These are phyloP conservation scores for Brevimyrus niger DNA, from an alignment of 2,113 vertebrate species.

Conservation along the genomic window DNA sequence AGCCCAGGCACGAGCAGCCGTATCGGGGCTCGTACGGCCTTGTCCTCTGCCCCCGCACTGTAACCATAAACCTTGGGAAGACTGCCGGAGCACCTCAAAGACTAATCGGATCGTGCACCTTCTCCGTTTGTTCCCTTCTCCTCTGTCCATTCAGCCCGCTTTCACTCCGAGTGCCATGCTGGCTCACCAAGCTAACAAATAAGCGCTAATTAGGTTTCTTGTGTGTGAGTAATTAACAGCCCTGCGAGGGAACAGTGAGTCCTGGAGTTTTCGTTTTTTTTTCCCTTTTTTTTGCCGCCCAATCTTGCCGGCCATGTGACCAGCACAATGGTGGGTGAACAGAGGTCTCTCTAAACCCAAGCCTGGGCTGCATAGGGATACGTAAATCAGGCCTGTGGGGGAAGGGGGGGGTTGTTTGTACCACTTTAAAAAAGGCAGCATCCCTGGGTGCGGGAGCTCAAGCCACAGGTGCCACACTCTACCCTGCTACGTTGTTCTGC, in stretches of 20 bases:
- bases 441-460: neutral
- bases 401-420: neutral
- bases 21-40: neutral
- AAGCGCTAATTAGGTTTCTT: conserved; percentile 11
- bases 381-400: neutral
- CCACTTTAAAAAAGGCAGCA: neutral
- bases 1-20: neutral
- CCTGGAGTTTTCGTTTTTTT: neutral
- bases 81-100: conserved; percentile 5
- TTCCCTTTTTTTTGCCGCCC: neutral
- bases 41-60: neutral
- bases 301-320: neutral
- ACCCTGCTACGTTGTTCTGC: neutral
- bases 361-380: neutral
- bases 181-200: neutral
- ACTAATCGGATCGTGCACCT: conserved; percentile 23
- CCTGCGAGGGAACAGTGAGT: neutral
- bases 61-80: conserved; percentile 11
- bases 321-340: neutral
- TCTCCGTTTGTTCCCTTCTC: conserved; percentile 1
- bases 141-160: neutral
- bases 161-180: neutral
- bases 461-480: neutral
- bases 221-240: conserved; percentile 12
- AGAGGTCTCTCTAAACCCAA: neutral